Percentiles rank a stretch among this genome's conserved stretches.
Conservation (phyloP, 2,113 vertebrate species). For the Calidris pugnax region DNA sequence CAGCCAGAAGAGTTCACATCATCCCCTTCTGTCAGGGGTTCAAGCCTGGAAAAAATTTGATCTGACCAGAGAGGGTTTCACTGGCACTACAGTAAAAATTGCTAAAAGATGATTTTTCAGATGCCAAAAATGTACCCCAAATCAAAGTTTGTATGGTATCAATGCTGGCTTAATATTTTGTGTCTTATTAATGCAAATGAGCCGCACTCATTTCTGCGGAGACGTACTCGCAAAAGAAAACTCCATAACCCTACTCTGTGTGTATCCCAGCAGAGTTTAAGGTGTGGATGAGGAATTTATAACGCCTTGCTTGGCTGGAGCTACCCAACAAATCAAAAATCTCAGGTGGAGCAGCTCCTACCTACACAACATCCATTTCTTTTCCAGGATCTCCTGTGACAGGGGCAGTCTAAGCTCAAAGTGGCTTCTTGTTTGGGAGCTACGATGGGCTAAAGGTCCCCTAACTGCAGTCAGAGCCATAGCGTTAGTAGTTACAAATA, state of each 20-base stretch:
- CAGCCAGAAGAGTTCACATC: background rate
- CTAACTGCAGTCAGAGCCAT: background rate
- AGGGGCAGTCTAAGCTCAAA: background rate
- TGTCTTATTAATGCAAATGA: background rate
- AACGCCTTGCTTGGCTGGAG: background rate
- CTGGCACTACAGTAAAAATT: background rate
- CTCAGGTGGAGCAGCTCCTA: background rate
- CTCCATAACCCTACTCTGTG: background rate
- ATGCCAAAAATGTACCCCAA: background rate
- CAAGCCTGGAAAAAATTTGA: background rate
- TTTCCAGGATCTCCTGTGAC: background rate
- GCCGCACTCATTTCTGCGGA: background rate
- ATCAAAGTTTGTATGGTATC: background rate
- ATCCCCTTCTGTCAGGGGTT: background rate
- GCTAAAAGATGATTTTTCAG: background rate
- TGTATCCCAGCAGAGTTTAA: background rate
- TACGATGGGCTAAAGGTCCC: accelerated
- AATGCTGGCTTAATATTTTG: background rate
- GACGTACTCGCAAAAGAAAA: background rate
- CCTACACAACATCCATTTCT: background rate
- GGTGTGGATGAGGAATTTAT: background rate
- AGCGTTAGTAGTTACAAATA: accelerated
- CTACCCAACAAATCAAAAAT: background rate
- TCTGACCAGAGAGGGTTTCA: background rate
- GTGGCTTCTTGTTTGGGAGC: background rate